Evolutionary conservation across 37 sponge, comb jelly and placozoan species (phyloP).

Genomic region (Chondrilla cf. caribensis): DNA sequence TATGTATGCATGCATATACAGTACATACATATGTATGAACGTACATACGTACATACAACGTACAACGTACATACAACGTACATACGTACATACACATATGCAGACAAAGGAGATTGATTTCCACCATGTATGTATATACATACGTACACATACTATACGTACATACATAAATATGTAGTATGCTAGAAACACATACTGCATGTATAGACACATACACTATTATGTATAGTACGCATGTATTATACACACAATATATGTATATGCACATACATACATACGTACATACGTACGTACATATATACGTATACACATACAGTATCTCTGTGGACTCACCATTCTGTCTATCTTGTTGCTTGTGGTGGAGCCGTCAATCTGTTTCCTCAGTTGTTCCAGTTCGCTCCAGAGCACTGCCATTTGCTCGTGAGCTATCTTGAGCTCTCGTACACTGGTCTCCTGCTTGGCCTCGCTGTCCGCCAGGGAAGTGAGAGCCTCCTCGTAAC

Average conservation of each 20-base stretch:
- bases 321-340: neutral
- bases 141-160: slow-evolving; percentile 11
- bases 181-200: too few relatives aligned
- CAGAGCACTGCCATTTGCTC: slow-evolving; percentile 71
- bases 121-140: neutral
- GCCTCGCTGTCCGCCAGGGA: slow-evolving; percentile 80
- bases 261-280: neutral
- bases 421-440: slow-evolving; percentile 73
- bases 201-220: too few relatives aligned
- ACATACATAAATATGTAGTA: too few relatives aligned
- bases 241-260: too few relatives aligned
- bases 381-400: slow-evolving; percentile 58
- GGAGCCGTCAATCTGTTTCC: slow-evolving; percentile 39
- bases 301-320: slow-evolving; percentile 11
- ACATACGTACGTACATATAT: neutral
- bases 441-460: slow-evolving; percentile 62
- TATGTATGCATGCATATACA: too few relatives aligned
- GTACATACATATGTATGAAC: too few relatives aligned
- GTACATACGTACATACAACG: too few relatives aligned
- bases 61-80: neutral
- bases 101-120: too few relatives aligned
- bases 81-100: slow-evolving; percentile 3
- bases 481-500: slow-evolving; percentile 80
- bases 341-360: neutral
- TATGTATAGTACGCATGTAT: too few relatives aligned